Evolutionary conservation across 2,797 vertebrate species (phyloP), one percentile per base, ranked within the genome.

Genomic region (Myoxocephalus aenaeus): DNA sequence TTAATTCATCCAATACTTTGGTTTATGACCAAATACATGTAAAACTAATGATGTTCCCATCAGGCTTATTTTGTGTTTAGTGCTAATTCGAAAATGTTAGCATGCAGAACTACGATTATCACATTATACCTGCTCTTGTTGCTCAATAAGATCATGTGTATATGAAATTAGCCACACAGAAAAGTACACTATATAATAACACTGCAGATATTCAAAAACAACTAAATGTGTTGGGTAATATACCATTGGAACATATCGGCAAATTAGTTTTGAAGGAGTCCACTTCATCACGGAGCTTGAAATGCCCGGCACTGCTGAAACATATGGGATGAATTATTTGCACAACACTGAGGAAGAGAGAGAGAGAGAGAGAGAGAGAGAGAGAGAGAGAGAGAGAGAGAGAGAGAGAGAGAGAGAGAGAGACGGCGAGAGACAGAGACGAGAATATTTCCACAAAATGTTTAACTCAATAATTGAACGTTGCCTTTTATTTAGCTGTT

Each of bases 251-350:
- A 67, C 65, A 59, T 73, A 64, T 58, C 80, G 81, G 80, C 46
- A 84, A 86, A 87, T 86, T 66, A 83, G 80, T 77, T 81, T 81
- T 81, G 81, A 76, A 87, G 73, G 73, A 83, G 69, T 56, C 42
- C 56, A 57, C 71, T 87, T 88, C 66, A 75, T 75, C 79, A 74
- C 80, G 80, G 76, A 87, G 87, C 80, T 65, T 74, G 71, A 87
- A 89, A 88, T 81, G 90, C 84, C 80, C 90, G 90, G 83, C 87
- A 89, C 84, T 65, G 86, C 80, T 71, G 79, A 78, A 79, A 89
- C 92, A 92, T 92, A 87, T 94, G 93, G 91, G 84, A 90, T 76
- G 70, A 90, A 93, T 94, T 94, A 93, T 86, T 89, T 71, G 79
- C 77, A 81, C 80, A 89, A 82, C 74, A n/a, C 65, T 64, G 81